These are phyloP conservation scores for Endomychus coccineus DNA, from an alignment of 2,888 invertebrate genomes.

Conservation along the genomic window DNA sequence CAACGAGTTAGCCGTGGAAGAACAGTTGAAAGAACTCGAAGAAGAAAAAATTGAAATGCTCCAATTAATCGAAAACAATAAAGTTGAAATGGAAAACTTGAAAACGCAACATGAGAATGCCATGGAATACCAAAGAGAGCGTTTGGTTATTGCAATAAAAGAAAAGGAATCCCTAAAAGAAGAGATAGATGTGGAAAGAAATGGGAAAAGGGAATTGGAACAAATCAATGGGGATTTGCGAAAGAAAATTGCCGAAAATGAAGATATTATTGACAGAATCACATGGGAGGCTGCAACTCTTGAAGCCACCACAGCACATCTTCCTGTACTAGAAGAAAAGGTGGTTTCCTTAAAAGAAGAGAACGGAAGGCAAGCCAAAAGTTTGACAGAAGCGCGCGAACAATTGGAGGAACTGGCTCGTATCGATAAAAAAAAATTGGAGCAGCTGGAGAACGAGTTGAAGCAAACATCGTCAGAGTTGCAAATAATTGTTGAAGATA, in stretches of 20 bases:
- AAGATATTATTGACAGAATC: no score
- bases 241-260: not conserved
- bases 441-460: constrained; percentile 2
- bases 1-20: constrained; percentile 1
- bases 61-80: no score
- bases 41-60: no score
- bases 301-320: no score
- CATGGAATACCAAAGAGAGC: not conserved
- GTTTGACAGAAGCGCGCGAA: constrained; percentile 1
- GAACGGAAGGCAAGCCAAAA: no score
- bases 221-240: not conserved
- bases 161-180: constrained; percentile 7
- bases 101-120: no score
- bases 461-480: constrained; percentile 8
- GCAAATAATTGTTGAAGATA: constrained; percentile 19
- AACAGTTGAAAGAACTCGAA: not conserved
- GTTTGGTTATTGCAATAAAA: no score
- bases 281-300: no score
- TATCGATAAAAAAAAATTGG: constrained; percentile 9
- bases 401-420: not conserved
- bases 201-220: constrained; percentile 1
- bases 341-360: not conserved
- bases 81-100: no score
- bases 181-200: not conserved
- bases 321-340: no score